Evolutionary conservation across 2,797 vertebrate species (phyloP), one percentile per base, ranked within the genome.

Genomic region (Crypturellus tataupa): DNA sequence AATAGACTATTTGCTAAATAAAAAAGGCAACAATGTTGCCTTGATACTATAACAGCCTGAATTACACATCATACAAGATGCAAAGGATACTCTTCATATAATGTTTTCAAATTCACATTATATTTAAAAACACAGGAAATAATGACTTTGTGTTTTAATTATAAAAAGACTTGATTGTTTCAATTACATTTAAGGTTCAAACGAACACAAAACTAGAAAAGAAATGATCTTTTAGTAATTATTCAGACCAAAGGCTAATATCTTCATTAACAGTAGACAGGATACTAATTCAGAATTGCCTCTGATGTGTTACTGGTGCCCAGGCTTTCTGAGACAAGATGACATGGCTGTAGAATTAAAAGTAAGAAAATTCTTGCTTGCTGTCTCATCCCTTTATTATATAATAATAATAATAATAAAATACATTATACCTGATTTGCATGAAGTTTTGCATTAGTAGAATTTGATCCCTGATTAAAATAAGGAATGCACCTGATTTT

Each of bases 1-100:
- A 93, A 82, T 77, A 92, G 12, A 49, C 65, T 84, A 93, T 94
- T 96, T 96, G 55, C 65, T 94, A 92, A 94, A 93, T 64, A 62
- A 91, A 87, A 80, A 94, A 84, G 12, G 27, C 53, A 84, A 25
- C 47, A 82, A 47, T 39, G 19, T 31, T 86, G 18, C 47, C 80
- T 93, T 86, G 25, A 37, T 85, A 7, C 60, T 83, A 9, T 25
- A 85, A 39, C 35, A 89, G 67, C 64, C 78, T 77, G 79, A 93
- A 46, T 67, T 93, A 49, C 29, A 81, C 27, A 70, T 15, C 23
- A 46, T 17, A n/a, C 18, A 55, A 85, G 71, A 90, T 81, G 25
- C 23, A 72, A 65, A 94, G 94, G 44, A 64, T 65, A 18, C 3
- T 18, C 20, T 33, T 84, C 80, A 59, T 31, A 31, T 53, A 86